These are phyloP conservation scores for Pollenia labialis DNA, from an alignment of 2,888 invertebrate species.

Conservation along the genomic window DNA sequence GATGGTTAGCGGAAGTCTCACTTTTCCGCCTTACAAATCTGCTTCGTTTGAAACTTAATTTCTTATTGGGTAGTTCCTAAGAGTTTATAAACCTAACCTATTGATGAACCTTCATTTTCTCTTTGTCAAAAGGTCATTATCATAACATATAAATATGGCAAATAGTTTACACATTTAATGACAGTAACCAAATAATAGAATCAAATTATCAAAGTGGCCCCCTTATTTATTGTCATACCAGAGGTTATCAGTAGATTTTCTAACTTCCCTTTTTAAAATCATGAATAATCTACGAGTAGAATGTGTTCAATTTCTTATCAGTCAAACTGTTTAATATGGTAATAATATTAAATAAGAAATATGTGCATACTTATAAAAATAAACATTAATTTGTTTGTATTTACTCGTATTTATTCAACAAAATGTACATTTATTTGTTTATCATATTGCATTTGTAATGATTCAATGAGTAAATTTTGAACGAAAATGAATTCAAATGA, in stretches of 20 bases:
- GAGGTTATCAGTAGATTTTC: constrained; percentile 31
- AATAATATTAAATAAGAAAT: constrained; percentile 33
- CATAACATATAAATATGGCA: too few relatives aligned
- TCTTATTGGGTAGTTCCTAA: too few relatives aligned
- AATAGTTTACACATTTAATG: too few relatives aligned
- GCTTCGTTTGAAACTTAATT: too few relatives aligned
- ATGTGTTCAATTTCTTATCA: constrained; percentile 40
- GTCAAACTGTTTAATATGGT: constrained; percentile 26
- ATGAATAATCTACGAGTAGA: neutral
- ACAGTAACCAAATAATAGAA: too few relatives aligned
- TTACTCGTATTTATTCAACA: neutral
- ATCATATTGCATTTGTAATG: neutral
- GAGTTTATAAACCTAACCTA: too few relatives aligned
- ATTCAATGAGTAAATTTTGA: constrained; percentile 31
- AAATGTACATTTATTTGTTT: neutral
- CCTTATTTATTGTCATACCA: neutral
- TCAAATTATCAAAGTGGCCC: too few relatives aligned
- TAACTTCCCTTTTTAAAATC: constrained; percentile 18
- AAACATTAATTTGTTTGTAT: constrained; percentile 6
- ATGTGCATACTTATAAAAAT: neutral
- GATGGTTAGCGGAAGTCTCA: too few relatives aligned
- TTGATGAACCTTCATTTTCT: too few relatives aligned
- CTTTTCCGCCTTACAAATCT: too few relatives aligned
- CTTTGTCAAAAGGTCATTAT: too few relatives aligned
- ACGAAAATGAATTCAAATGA: neutral